Evolutionary conservation across 2,888 invertebrate genomes (phyloP), one percentile per base, ranked within the genome.

Genomic region (Cheilosia urbana): DNA sequence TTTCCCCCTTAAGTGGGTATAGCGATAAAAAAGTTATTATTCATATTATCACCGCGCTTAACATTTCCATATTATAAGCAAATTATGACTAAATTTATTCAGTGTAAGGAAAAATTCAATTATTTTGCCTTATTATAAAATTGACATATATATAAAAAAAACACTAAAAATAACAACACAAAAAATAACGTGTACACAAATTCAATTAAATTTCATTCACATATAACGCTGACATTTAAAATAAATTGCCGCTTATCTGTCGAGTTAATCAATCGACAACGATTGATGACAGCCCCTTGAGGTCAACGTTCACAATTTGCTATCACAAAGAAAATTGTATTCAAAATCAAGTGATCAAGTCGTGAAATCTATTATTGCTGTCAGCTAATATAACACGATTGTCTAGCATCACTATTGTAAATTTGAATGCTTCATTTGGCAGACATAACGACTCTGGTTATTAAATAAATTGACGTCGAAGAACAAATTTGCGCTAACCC

Each of bases 321-420:
- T 27, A 11, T 62, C 42, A 58, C 13, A 11, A 17, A 19, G 17
- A 51, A 51, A 51, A 24, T 51, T 55, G 55, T n/a, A 55, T 17
- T 55, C 2, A n/a, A 7, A 21, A 37, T 58, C 55, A 55, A 55
- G n/a, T 30, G 30, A 34, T 27, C 27, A 53, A 24, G 24, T 53
- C 53, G 15, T 55, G 27, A 55, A 34, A 55, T 55, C n/a, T 17
- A 68, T 55, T 68, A 45, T 55, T 49, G 58, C 49, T 19, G 37
- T 27, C 40, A 34, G n/a, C 15, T 45, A 55, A 53, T 42, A 55
- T 13, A 37, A 37, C 37, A 45, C 30, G n/a, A n/a, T n/a, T 55
- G 42, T 55, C 66, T 40, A 37, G 37, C 37, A 37, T 37, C 13
- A 11, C 19, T 27, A 17, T 21, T 42, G 15, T 45, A 19, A 49